These are phyloP conservation scores for Oreortyx pictus DNA, from an alignment of 2,797 vertebrate species.

Conservation along the genomic window DNA sequence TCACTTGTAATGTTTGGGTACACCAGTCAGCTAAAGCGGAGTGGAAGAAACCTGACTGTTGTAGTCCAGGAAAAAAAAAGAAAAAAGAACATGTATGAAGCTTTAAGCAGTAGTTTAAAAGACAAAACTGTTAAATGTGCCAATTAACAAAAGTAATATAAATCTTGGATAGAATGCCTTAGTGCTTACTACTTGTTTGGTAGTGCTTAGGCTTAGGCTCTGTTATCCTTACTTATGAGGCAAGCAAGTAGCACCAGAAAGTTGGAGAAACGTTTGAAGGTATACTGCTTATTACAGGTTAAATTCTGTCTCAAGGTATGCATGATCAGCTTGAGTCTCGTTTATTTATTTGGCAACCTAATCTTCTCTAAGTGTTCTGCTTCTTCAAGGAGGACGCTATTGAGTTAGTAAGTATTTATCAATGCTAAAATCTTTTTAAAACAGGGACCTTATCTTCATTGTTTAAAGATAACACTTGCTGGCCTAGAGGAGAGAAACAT, in stretches of 20 bases:
- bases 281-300: not conserved
- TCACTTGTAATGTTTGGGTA: not conserved
- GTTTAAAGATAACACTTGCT: constrained; percentile 13
- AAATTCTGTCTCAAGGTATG: not conserved
- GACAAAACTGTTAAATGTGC: not conserved
- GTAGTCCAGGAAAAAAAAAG: not conserved
- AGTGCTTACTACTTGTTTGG: not conserved
- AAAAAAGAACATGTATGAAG: not conserved
- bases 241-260: not conserved
- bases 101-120: not conserved
- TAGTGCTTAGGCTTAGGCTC: not conserved
- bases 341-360: constrained; percentile 17
- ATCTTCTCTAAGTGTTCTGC: not conserved
- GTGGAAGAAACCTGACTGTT: not conserved
- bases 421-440: not conserved
- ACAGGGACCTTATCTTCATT: not conserved
- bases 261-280: not conserved
- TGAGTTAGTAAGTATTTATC: constrained; percentile 43
- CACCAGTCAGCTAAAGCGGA: not conserved
- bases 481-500: not conserved
- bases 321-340: not conserved
- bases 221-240: not conserved
- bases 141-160: not conserved
- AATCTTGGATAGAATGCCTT: not conserved
- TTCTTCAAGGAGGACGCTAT: not conserved